A percentile compares a stretch with the other conserved stretches of the same genome.
Conservation (phyloP, 2,113 vertebrate genomes). For the Nannospalax galili region DNA sequence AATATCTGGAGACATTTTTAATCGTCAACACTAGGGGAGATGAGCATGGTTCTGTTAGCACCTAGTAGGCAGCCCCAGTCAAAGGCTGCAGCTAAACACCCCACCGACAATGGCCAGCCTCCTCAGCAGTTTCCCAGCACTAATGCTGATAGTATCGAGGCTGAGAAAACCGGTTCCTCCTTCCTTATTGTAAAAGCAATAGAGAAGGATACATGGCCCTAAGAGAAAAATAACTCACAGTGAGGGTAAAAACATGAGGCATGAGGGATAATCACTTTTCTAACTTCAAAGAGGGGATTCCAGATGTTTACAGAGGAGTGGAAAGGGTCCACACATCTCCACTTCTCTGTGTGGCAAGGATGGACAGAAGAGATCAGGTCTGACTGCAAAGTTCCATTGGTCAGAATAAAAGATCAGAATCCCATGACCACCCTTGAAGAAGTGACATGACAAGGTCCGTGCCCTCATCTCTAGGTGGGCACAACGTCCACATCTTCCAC, state of each 20-base stretch:
- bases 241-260: background rate
- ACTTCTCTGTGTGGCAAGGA: background rate
- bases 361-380: background rate
- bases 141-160: background rate
- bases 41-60: background rate
- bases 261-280: background rate
- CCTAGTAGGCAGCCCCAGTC: background rate
- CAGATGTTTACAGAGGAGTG: background rate
- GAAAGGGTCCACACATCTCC: background rate
- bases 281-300: background rate
- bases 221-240: background rate
- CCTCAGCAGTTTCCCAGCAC: background rate
- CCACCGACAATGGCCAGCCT: too few relatives aligned
- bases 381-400: background rate
- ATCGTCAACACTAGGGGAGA: background rate
- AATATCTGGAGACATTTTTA: background rate
- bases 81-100: background rate
- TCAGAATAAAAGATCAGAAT: background rate
- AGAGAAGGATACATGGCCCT: background rate
- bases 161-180: background rate
- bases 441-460: background rate
- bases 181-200: background rate
- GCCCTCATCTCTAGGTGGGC: background rate
- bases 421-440: background rate
- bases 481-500: background rate